Conservation (phyloP, 2,888 invertebrate species). For the Drosophila helvetica region DNA sequence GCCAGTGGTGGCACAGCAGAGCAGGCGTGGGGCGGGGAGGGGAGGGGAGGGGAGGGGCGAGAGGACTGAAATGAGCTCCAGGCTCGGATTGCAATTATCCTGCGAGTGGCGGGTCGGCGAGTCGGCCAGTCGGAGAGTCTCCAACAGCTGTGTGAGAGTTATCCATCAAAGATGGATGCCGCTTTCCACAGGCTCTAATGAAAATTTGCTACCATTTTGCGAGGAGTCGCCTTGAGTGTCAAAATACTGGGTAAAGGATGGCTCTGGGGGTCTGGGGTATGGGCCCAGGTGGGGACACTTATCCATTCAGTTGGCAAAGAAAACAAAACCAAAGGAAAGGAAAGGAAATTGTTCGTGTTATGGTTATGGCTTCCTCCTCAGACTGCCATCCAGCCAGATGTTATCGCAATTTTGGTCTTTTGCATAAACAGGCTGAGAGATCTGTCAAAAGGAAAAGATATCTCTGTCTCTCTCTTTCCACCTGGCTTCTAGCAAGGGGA, state of each 20-base stretch:
- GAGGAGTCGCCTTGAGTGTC: conserved; percentile 6
- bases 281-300: background rate
- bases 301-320: background rate
- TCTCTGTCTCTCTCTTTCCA: background rate
- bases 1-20: background rate
- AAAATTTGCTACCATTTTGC: conserved; percentile 54
- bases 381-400: conserved; percentile 10
- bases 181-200: conserved; percentile 53
- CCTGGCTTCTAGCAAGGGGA: background rate
- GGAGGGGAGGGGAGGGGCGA: background rate
- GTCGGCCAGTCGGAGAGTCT: too few relatives aligned
- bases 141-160: conserved; percentile 43
- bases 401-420: background rate
- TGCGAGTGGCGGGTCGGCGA: conserved; percentile 5
- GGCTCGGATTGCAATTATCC: conserved; percentile 70
- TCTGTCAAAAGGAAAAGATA: conserved; percentile 3
- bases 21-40: background rate
- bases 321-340: conserved; percentile 4
- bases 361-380: conserved; percentile 6
- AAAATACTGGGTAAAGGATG: background rate
- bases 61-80: conserved; percentile 1
- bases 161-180: conserved; percentile 58
- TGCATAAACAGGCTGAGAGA: background rate
- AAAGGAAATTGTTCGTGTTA: conserved; percentile 19
- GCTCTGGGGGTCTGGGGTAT: background rate